Conservation (phyloP, 2,113 vertebrate species). For the Ammospiza caudacuta region DNA sequence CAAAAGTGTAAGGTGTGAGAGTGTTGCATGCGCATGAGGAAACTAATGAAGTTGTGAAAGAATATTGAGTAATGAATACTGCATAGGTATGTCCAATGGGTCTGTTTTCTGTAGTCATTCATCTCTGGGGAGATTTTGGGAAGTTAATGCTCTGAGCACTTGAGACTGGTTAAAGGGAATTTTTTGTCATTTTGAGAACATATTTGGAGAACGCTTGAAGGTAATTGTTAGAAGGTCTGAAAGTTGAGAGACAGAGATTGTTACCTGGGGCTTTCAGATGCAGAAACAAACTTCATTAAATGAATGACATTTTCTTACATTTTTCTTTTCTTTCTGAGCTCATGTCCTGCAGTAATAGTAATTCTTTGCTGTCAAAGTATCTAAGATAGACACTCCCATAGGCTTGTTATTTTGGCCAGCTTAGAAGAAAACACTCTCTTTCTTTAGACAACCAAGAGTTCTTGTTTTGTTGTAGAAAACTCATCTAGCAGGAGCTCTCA, state of each 20-base stretch:
- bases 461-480: not conserved
- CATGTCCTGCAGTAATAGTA: not conserved
- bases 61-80: not conserved
- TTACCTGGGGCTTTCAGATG: not conserved
- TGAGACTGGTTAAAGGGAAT: not conserved
- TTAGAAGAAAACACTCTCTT: not conserved
- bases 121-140: not conserved
- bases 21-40: not conserved
- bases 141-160: not conserved
- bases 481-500: not conserved
- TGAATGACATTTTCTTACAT: rapidly evolving
- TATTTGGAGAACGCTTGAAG: not conserved
- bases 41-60: not conserved
- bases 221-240: not conserved
- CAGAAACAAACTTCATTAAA: not conserved
- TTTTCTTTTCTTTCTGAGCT: not conserved
- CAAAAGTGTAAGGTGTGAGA: not conserved
- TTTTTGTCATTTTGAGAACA: not conserved
- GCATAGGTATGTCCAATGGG: not conserved
- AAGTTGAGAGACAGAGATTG: not conserved
- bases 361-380: not conserved
- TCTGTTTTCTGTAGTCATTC: not conserved
- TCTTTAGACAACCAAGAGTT: not conserved
- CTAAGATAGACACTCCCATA: not conserved
- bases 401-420: not conserved